Base-by-base conservation (phyloP, 2,888 invertebrate species). In the Prenolepis imparis region DNA sequence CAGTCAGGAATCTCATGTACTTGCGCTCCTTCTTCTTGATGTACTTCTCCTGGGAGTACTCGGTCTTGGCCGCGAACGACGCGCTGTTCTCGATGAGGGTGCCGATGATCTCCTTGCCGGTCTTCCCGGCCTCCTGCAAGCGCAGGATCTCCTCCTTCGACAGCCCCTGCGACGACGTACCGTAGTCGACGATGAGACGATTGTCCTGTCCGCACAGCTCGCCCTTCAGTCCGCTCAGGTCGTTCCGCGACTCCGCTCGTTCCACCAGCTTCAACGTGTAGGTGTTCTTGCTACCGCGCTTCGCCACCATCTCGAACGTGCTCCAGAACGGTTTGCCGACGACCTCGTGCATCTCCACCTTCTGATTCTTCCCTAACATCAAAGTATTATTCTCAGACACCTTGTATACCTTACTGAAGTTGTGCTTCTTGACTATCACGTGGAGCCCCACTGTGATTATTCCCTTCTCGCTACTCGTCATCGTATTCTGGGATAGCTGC, bases 11-110 rank as follows among this genome's bases (percentile, higher is more conserved):
- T 92, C 98, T 98, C 93, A 97, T 97, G 95, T 99, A 99, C 95
- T 99, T 99, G 91, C 97, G 97, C 92, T 98, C 98, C 94, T 99
- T 99, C 94, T 99, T 99, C 91, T 97, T 97, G 63, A 99, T 96
- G 94, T 99, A 99, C 94, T 99, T 99, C 90, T 98, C 98, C 94
- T 99, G 98, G 0, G 98, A 97, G 94, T 97, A 99, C 92, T 98
- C 98, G 0, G 99, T 99, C 95, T 99, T 99, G 81, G 96, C 96
- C 55, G 96, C 96, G 94, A 99, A 99, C 0, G 99, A 98, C 89
- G 97, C 97, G 21, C 99, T 99, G 93, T 99, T 99, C 86, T 97
- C 97, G 72, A 99, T 97, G 18, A 99, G 95, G 78, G 97, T 97
- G 86, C 96, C 97, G 6, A 99, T 97, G 88, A 99, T 98, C 92